Conservation (phyloP, 1,140 invertebrate genomes). For the Bombus turneri region DNA sequence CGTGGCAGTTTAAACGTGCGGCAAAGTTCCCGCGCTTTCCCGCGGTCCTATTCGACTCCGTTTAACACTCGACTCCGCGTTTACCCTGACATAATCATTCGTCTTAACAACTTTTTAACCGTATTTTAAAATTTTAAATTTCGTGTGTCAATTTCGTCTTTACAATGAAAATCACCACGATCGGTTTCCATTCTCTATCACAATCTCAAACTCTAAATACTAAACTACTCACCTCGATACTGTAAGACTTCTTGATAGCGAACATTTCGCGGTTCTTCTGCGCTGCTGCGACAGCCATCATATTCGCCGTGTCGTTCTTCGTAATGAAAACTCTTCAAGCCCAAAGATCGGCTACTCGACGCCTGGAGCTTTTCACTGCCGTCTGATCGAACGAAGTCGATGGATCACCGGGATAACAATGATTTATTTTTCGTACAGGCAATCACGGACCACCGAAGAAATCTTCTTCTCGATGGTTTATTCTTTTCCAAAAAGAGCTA, state of each 20-base stretch:
- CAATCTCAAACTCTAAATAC: background rate
- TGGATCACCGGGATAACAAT: slow-evolving; percentile 10
- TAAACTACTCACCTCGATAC: slow-evolving; percentile 93
- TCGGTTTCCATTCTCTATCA: accelerated
- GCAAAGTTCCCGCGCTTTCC: slow-evolving; percentile 53
- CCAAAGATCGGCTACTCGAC: background rate
- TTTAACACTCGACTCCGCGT: background rate
- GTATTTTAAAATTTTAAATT: too few species aligned
- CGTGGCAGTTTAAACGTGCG: slow-evolving; percentile 50
- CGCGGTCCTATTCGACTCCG: background rate
- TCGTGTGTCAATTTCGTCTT: too few species aligned
- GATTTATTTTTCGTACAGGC: background rate
- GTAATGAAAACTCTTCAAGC: slow-evolving; percentile 26
- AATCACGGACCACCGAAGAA: slow-evolving; percentile 18
- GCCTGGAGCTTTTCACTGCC: slow-evolving; percentile 51
- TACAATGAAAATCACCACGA: background rate
- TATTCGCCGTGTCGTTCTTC: slow-evolving; percentile 72
- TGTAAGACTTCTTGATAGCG: slow-evolving; percentile 98
- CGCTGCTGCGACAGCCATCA: slow-evolving; percentile 93
- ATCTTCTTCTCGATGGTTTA: background rate
- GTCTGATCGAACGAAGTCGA: slow-evolving; percentile 1
- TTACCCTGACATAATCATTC: background rate
- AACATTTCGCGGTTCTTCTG: slow-evolving; percentile 96
- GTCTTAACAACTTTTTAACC: background rate
- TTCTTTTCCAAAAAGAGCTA: background rate